Conservation (phyloP, 1,140 invertebrate genomes). For the Patella vulgata region DNA sequence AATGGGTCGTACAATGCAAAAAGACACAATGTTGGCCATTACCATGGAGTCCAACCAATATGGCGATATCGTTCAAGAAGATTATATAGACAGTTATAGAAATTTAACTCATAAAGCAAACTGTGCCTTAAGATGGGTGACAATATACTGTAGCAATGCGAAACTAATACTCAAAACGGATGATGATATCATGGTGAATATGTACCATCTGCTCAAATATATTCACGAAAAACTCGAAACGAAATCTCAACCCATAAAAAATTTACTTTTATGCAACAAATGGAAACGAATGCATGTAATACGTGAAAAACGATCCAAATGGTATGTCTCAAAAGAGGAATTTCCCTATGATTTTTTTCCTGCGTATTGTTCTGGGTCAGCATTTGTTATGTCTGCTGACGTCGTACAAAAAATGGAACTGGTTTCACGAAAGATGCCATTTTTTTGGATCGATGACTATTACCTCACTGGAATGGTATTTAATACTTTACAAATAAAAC, state of each 20-base stretch:
- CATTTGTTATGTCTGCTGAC: constrained; percentile 63
- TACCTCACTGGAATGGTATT: constrained; percentile 66
- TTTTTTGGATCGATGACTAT: constrained; percentile 67
- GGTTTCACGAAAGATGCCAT: constrained; percentile 49
- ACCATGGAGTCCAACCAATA: constrained; percentile 72
- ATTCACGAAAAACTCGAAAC: constrained; percentile 63
- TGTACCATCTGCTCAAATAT: constrained; percentile 72
- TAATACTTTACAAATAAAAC: constrained; percentile 35
- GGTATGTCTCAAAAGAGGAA: constrained; percentile 64
- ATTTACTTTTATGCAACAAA: constrained; percentile 54
- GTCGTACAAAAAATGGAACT: constrained; percentile 57
- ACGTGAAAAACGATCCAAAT: constrained; percentile 64
- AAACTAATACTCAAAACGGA: constrained; percentile 69
- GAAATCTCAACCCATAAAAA: constrained; percentile 13
- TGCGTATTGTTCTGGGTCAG: constrained; percentile 67
- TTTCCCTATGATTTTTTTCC: constrained; percentile 64
- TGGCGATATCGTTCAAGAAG: constrained; percentile 82
- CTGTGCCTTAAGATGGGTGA: constrained; percentile 84
- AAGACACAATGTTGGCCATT: constrained; percentile 67
- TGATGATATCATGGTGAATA: constrained; percentile 65
- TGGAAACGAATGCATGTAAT: constrained; percentile 57
- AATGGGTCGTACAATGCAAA: constrained; percentile 72
- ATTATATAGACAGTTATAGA: constrained; percentile 81
- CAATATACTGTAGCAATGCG: constrained; percentile 74
- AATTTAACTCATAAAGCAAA: constrained; percentile 91